Percentiles rank a stretch among this genome's conserved stretches.
Evolutionary conservation across 2,797 vertebrate species (phyloP).

Genomic region (Danio kyathit): DNA sequence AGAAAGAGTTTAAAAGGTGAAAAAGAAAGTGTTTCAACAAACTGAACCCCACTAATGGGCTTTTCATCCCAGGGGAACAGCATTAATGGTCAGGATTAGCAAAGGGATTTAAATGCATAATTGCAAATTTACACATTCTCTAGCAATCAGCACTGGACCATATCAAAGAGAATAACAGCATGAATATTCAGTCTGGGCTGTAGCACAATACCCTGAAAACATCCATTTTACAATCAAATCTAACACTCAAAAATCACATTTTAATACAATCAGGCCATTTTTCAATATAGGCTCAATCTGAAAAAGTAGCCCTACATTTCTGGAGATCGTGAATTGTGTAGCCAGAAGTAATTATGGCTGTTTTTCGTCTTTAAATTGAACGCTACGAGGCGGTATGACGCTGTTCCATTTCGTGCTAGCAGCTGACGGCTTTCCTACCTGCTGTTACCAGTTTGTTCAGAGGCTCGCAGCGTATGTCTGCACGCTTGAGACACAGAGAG

Average conservation of each 20-base stretch:
- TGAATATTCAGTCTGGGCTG: conserved; percentile 47
- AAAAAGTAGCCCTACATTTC: too few relatives aligned
- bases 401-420: too few relatives aligned
- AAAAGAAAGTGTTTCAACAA: neutral
- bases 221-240: conserved; percentile 75
- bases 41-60: conserved; percentile 19
- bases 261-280: neutral
- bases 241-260: neutral
- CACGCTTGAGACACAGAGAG: too few relatives aligned
- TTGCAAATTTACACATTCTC: conserved; percentile 36
- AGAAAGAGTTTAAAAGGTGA: neutral
- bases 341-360: too few relatives aligned
- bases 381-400: too few relatives aligned
- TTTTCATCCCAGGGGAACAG: conserved; percentile 21
- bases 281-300: neutral
- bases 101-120: conserved; percentile 53
- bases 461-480: too few relatives aligned
- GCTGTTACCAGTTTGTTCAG: too few relatives aligned
- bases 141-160: conserved; percentile 41
- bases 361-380: too few relatives aligned
- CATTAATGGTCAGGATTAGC: conserved; percentile 45
- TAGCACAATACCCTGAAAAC: conserved; percentile 58
- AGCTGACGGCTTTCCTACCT: too few relatives aligned
- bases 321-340: too few relatives aligned
- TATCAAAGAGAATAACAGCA: conserved; percentile 8